phyloP scores from a whole-genome alignment of 2,888 invertebrate genomes.

The Therioaphis trifolii region DNA sequence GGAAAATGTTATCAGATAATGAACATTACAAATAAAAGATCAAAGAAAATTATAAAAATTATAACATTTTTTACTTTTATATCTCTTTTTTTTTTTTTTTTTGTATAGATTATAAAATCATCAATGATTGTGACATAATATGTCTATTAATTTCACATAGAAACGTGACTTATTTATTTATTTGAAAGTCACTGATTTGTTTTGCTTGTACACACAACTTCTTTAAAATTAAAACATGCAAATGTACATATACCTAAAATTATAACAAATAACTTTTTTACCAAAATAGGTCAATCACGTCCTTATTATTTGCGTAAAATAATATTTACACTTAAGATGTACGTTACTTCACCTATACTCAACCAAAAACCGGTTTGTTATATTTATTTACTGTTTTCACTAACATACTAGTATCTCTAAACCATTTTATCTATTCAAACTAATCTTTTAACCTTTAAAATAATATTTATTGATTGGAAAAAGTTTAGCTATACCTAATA shows the following conservation, averaged over 20 bases:
- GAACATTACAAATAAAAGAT: too few relatives aligned
- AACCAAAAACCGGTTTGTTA: slow-evolving; percentile 42
- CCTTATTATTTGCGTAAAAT: slow-evolving; percentile 19
- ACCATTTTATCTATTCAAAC: slow-evolving; percentile 9
- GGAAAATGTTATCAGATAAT: too few relatives aligned
- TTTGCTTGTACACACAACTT: neutral
- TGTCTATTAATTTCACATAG: neutral
- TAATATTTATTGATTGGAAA: neutral
- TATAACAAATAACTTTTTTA: neutral
- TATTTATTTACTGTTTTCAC: slow-evolving; percentile 33
- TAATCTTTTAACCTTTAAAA: slow-evolving; percentile 24
- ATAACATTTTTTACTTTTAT: too few relatives aligned
- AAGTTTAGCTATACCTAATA: neutral
- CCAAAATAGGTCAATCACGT: slow-evolving; percentile 7
- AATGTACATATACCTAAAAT: neutral
- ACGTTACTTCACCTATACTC: slow-evolving; percentile 26
- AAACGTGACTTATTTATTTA: neutral
- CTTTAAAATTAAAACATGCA: neutral
- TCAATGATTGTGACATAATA: too few relatives aligned
- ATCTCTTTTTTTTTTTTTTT: too few relatives aligned
- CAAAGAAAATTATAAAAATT: too few relatives aligned
- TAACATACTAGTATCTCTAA: slow-evolving; percentile 13
- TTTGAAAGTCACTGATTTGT: neutral
- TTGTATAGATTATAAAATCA: too few relatives aligned
- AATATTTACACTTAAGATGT: slow-evolving; percentile 30